Base-by-base conservation (phyloP, 2,888 invertebrate genomes). In the Himalopsyche anomala region DNA sequence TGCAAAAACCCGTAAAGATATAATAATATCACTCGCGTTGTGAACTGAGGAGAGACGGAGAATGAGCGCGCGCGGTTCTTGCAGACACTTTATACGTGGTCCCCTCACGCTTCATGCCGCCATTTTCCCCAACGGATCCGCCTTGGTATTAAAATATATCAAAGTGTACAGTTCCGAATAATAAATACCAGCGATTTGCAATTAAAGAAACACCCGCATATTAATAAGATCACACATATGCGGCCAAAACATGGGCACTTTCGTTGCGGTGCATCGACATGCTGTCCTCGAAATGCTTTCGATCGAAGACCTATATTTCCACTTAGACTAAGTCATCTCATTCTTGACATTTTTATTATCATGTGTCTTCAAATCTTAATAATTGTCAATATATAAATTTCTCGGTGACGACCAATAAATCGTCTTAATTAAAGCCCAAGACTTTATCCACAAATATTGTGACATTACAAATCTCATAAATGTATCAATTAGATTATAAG, bases 51-150 rank as follows among this genome's bases (percentile, higher is more conserved):
- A 83, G 28, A 80, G 38, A 17, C 9, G 45, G 80, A 28, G 83
- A 86, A 83, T 86, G 85, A 80, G 45, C 85, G 85, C 85, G 85
- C 85, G 83, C 80, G 56, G 80, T 55, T 40, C 42, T n/a, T 28
- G 62, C 83, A 6, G 54, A 9, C 62, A 80, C 83, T 83, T 62
- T 86, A 86, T 86, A 86, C 85, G 81, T 38, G 80, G 81, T 56
- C 81, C 81, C 62, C 42, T 81, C 81, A 38, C 36, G 38, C 42
- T 28, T n/a, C 81, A 28, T 28, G 69, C 80, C 74, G 82, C 54
- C 45, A 45, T n/a, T 28, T 19, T 40, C 62, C 62, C 45, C 38
- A 28, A 81, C 81, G 45, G 51, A 51, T 82, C 82, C 74, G 40
- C 42, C 11, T 15, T 82, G 45, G 81, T 74, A 85, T 85, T 42